Conservation (phyloP, 2,113 vertebrate genomes). For the Hippolais icterina region DNA sequence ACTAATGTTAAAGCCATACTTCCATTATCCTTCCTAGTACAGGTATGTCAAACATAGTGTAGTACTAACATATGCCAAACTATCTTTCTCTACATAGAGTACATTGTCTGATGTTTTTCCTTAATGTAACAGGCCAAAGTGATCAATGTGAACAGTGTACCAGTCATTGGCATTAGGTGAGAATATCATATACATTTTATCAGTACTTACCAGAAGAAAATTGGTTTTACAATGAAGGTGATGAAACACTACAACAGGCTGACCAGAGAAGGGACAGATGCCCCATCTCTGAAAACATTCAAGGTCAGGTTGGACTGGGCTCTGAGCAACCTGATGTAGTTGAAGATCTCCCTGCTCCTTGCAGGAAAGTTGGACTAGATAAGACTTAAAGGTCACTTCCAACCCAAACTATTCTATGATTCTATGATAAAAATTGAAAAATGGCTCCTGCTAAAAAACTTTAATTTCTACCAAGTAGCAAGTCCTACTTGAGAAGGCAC, state of each 20-base stretch:
- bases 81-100: background rate
- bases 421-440: background rate
- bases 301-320: background rate
- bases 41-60: background rate
- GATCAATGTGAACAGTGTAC: background rate
- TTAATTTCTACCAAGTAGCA: background rate
- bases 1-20: conserved; percentile 10
- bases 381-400: background rate
- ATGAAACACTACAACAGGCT: background rate
- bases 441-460: background rate
- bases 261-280: background rate
- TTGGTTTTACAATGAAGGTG: background rate
- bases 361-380: background rate
- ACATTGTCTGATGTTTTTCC: background rate
- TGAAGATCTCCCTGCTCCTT: background rate
- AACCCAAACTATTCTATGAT: background rate
- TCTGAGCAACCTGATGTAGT: background rate
- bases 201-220: background rate
- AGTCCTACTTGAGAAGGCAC: background rate
- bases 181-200: background rate
- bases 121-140: background rate
- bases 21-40: conserved; percentile 1
- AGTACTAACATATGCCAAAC: background rate
- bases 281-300: background rate
- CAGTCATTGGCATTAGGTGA: background rate